Evolutionary conservation across 2,888 invertebrate genomes (phyloP), one percentile per base, ranked within the genome.

Genomic region (Drosophila anceps): DNA sequence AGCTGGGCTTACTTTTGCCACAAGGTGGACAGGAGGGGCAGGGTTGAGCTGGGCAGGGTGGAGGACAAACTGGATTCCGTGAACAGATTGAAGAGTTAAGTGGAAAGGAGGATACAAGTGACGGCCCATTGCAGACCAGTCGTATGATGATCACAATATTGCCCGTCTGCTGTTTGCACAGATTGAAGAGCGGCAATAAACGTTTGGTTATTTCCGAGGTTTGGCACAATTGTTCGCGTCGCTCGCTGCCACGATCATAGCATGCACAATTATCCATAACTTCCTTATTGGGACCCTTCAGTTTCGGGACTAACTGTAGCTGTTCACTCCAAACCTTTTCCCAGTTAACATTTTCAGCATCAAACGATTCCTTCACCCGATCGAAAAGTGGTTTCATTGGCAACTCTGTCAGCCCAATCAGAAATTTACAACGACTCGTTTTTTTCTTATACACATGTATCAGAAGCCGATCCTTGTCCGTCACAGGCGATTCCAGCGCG

Each of bases 391-490:
- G 75, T 59, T 90, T 88, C 20, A 93, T 78, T 3, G 91, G 84
- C 59, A 92, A 64, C 53, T 92, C 91, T 1, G 92, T 90, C 4
- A 89, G 66, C 1, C 93, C 93, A 12, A 93, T 76, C 0, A 93
- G 59, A 67, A 93, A 93, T 74, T 93, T 92, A 66, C 93, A 93
- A 18, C 90, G 88, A n/a, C 90, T 90, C 4, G 90, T 92, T 48
- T 88, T 88, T 66, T 92, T 93, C 76, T 93, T 93, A 58, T 88
- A 92, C 2, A 93, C 85, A 39, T 91, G 91, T 12, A 93, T 75
- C 31, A 82, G 73, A 18, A 93, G 78, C 1, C 89, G 84, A 78
- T 93, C 93, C 63, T 88, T 81, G 44, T 92, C 90, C 1, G 75
- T 88, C 0, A 93, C 74, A 0, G 92, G 91, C 0, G 88, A 78